phyloP scores from a whole-genome alignment of 2,888 invertebrate species.

The Phania funesta region DNA sequence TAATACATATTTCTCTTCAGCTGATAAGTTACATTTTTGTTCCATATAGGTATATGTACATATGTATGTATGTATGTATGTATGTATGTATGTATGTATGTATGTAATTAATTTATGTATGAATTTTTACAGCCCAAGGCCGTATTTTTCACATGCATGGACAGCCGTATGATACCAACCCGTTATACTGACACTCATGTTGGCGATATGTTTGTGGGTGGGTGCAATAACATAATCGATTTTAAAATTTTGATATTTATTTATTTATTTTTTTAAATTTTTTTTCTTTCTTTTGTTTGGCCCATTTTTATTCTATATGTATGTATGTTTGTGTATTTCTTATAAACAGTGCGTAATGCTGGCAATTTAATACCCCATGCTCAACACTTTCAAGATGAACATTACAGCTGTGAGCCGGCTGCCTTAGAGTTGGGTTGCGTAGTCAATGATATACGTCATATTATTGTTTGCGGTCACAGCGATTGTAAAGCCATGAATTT shows the following conservation, averaged over 20 bases:
- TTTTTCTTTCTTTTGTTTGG: background rate
- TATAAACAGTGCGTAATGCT: constrained; percentile 92
- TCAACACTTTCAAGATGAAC: constrained; percentile 91
- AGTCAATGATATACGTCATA: constrained; percentile 93
- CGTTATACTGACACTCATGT: constrained; percentile 96
- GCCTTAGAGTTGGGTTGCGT: constrained; percentile 97
- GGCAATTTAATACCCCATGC: constrained; percentile 97
- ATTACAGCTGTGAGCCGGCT: constrained; percentile 96
- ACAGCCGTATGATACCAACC: constrained; percentile 98
- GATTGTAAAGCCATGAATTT: constrained; percentile 99
- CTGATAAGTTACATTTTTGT: too few relatives aligned
- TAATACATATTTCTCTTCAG: background rate
- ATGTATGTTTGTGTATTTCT: too few relatives aligned
- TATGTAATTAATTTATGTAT: background rate
- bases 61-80: background rate
- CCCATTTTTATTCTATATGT: too few relatives aligned
- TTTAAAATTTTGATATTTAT: background rate
- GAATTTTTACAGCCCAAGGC: constrained; percentile 91
- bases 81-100: background rate
- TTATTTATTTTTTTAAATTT: background rate
- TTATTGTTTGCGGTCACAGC: constrained; percentile 98
- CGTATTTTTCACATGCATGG: constrained; percentile 98
- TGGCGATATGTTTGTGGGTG: constrained; percentile 98
- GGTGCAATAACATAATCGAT: constrained; percentile 71
- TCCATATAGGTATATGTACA: too few relatives aligned